Percentiles rank a stretch among this genome's conserved stretches.
phyloP scores from a whole-genome alignment of 92 coral and sea anemone genomes.

The Micromussa lordhowensis region DNA sequence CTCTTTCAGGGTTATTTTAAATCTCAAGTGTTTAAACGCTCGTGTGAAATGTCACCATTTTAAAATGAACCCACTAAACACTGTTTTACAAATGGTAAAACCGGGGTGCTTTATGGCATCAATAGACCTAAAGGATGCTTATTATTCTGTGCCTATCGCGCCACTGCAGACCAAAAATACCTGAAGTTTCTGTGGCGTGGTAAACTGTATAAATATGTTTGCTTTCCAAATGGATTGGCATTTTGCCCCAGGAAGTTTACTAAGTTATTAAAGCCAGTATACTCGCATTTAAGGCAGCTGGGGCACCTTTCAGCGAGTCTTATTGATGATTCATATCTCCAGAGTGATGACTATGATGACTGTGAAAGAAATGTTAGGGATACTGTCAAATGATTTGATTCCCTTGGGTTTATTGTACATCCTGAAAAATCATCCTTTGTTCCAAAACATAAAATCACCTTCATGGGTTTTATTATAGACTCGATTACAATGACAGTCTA shows the following conservation, averaged over 20 bases:
- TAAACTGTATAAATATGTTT: constrained; percentile 50
- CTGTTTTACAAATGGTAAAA: constrained; percentile 36
- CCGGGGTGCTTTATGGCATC: constrained; percentile 61
- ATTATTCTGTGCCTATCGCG: constrained; percentile 58
- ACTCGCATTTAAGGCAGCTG: constrained; percentile 29
- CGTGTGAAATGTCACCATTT: constrained; percentile 57
- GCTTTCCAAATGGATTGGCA: constrained; percentile 64
- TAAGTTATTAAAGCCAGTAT: constrained; percentile 60
- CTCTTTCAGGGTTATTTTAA: constrained; percentile 39
- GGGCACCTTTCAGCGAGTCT: constrained; percentile 48
- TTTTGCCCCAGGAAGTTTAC: constrained; percentile 65
- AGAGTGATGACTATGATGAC: constrained; percentile 46
- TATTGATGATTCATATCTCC: constrained; percentile 52
- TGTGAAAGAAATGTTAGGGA: constrained; percentile 46
- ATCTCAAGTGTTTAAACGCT: constrained; percentile 51
- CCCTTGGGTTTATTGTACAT: constrained; percentile 30
- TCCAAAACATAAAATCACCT: constrained; percentile 32
- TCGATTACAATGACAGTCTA: constrained; percentile 48
- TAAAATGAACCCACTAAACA: constrained; percentile 56
- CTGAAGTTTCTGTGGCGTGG: constrained; percentile 58
- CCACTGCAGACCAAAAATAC: constrained; percentile 45
- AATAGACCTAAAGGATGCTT: constrained; percentile 56
- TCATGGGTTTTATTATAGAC: constrained; percentile 44
- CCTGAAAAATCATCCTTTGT: not conserved
- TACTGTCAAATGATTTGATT: constrained; percentile 39